Conservation (phyloP, 2,888 invertebrate genomes). For the Pammene aurita region DNA sequence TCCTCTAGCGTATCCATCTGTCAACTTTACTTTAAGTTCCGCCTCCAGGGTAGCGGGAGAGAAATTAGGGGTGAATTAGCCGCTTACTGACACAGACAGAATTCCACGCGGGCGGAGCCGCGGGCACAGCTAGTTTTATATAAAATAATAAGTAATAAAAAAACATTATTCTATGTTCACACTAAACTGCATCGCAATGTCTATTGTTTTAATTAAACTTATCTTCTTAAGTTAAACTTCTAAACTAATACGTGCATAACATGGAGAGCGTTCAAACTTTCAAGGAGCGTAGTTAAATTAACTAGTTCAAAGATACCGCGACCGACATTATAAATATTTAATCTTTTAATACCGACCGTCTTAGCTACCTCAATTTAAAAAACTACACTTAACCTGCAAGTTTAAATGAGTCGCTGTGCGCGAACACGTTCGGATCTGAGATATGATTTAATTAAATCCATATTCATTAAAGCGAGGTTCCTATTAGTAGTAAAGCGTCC, state of each 20-base stretch:
- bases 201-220: slow-evolving; percentile 46
- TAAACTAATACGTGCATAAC: slow-evolving; percentile 37
- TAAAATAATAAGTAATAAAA: no score
- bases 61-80: no score
- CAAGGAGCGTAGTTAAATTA: slow-evolving; percentile 36
- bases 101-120: no score
- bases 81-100: no score
- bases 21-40: no score
- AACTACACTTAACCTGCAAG: slow-evolving; percentile 22
- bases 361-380: slow-evolving; percentile 27
- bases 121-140: no score
- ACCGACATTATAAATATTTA: slow-evolving; percentile 37
- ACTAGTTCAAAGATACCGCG: slow-evolving; percentile 36
- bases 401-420: slow-evolving; percentile 25
- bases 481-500: slow-evolving; percentile 29
- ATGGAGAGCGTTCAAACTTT: slow-evolving; percentile 26
- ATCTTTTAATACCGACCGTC: slow-evolving; percentile 24
- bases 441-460: slow-evolving; percentile 38
- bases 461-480: slow-evolving; percentile 26
- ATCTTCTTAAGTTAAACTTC: slow-evolving; percentile 44
- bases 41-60: no score
- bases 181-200: slow-evolving; percentile 17
- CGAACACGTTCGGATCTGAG: slow-evolving; percentile 9
- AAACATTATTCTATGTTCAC: background rate
- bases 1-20: no score